phyloP scores from a whole-genome alignment of 2,113 vertebrate species.

The Pelobates fuscus region DNA sequence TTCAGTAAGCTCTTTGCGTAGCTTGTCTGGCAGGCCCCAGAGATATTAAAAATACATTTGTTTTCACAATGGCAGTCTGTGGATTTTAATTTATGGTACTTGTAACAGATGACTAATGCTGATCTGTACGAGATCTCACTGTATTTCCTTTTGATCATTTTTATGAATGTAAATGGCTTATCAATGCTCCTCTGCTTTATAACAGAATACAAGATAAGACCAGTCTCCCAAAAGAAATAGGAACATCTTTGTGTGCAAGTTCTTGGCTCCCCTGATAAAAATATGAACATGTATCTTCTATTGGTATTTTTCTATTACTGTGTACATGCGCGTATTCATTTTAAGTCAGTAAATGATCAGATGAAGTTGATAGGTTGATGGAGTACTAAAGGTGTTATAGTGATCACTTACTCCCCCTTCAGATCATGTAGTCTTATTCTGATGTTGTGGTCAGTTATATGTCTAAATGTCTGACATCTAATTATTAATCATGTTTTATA shows the following conservation, averaged over 20 bases:
- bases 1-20: constrained; percentile 44
- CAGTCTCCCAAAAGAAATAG: constrained; percentile 20
- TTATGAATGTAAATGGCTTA: constrained; percentile 43
- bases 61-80: constrained; percentile 54
- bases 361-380: no score
- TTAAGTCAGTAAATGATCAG: no score
- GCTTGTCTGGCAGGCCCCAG: constrained; percentile 52
- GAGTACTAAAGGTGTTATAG: no score
- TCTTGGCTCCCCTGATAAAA: background rate
- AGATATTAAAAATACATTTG: constrained; percentile 60
- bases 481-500: no score
- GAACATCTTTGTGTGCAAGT: background rate
- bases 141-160: constrained; percentile 53
- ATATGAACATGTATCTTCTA: constrained; percentile 65
- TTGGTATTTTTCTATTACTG: constrained; percentile 59
- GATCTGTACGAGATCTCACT: constrained; percentile 50
- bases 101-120: constrained; percentile 32
- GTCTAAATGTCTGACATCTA: no score
- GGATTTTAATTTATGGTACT: constrained; percentile 54
- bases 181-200: constrained; percentile 30
- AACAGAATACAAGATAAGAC: constrained; percentile 47
- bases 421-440: no score
- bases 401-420: no score
- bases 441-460: no score
- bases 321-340: constrained; percentile 64